Base-by-base conservation (phyloP, 2,888 invertebrate species). In the Lampropteryx suffumata region DNA sequence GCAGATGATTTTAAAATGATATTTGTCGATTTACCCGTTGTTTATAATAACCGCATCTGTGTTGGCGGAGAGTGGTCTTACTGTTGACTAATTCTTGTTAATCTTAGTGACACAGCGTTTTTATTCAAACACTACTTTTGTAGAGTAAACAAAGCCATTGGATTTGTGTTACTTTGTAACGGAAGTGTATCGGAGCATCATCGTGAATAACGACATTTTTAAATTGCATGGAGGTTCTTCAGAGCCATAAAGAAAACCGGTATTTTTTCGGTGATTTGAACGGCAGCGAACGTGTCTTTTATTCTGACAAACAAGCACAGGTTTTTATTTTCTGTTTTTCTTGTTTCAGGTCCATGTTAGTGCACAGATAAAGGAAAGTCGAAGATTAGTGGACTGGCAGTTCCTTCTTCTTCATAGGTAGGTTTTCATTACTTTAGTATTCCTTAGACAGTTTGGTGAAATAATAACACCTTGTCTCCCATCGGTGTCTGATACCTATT, bases 281-380 rank as follows among this genome's bases (percentile, higher is more conserved):
- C 12, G 40, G 9, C 30, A 4, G 24, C 26, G 13, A 27, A 27
- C 13, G 41, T 26, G 32, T n/a, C 30, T 9, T 30, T 30, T 28
- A 14, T 13, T 21, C 8, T 11, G 12, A 13, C 39, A 34, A 13
- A 26, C 12, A 36, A 26, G n/a, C n/a, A n/a, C n/a, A n/a, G n/a
- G 36, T 29, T 14, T 48, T 30, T 26, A 34, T 29, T 13, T 50
- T 1, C 13, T 21, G 32, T 42, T 10, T 48, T 35, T 55, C 60
- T 44, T 62, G 3, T 57, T 57, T 28, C 67, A 74, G 74, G 67
- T 74, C 69, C 73, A 74, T 71, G 73, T 57, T 60, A 50, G 42
- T 59, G 61, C 59, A 57, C 55, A 42, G 60, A 50, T 50, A 60
- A 52, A 61, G 59, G 60, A 62, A 32, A 59, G 57, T 49, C 47